Conservation (phyloP, 1,140 invertebrate genomes). For the Trichonephila clavata region DNA sequence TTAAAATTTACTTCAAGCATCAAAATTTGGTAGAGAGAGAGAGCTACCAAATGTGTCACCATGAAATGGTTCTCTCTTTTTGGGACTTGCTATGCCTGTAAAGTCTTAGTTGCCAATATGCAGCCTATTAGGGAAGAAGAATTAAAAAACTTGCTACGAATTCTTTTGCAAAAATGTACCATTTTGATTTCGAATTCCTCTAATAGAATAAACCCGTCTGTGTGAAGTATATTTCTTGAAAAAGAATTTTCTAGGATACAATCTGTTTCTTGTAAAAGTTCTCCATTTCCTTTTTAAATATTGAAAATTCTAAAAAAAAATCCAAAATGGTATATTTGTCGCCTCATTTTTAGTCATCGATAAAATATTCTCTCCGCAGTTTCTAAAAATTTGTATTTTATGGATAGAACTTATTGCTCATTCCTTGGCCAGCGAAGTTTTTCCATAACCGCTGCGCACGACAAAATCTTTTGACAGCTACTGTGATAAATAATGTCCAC, state of each 20-base stretch:
- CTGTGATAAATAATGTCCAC: slow-evolving; percentile 66
- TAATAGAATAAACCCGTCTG: no score
- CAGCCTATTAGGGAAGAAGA: no score
- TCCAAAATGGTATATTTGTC: neutral
- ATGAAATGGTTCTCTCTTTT: no score
- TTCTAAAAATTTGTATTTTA: slow-evolving; percentile 26
- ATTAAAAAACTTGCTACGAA: no score
- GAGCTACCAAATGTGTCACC: no score
- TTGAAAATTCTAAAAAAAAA: neutral
- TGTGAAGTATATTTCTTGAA: no score
- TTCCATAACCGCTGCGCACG: slow-evolving; percentile 11
- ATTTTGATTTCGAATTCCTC: no score
- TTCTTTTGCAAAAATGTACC: no score
- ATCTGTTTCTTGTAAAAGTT: neutral
- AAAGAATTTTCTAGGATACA: neutral
- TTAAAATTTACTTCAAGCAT: no score
- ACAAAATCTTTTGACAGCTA: slow-evolving; percentile 55
- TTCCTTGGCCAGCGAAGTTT: slow-evolving; percentile 23
- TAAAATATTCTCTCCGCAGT: slow-evolving; percentile 27
- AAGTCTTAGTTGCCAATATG: no score
- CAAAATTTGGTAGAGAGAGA: no score
- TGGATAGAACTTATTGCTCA: slow-evolving; percentile 25
- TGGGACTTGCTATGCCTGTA: no score
- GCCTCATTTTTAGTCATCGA: neutral
- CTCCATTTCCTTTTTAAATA: neutral